A percentile compares a stretch with the other conserved stretches of the same genome.
Evolutionary conservation across 2,113 vertebrate genomes (phyloP).

Genomic region (Carassius auratus): DNA sequence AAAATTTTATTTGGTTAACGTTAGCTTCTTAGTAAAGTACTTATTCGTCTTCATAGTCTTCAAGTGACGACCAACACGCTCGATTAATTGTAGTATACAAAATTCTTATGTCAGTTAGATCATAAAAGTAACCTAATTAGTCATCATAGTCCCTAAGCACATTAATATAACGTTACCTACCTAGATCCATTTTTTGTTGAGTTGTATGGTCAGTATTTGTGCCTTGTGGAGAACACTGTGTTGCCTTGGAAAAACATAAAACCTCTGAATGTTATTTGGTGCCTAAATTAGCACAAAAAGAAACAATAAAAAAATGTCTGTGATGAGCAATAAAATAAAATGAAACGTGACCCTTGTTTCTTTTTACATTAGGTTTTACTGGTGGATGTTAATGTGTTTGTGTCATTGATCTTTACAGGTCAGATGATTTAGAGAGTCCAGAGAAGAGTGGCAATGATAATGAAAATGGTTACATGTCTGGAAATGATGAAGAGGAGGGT

Average conservation of each 20-base stretch:
- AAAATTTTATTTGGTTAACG: not conserved
- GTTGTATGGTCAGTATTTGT: not conserved
- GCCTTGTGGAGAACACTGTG: not conserved
- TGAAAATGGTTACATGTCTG: constrained; percentile 93
- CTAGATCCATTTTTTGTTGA: not conserved
- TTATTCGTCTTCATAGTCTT: not conserved
- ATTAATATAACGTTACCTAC: not conserved
- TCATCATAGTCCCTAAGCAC: not conserved
- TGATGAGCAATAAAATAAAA: not conserved
- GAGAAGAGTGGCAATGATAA: constrained; percentile 90
- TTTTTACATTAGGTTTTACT: not conserved
- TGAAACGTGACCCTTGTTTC: not conserved
- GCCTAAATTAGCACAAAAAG: not conserved
- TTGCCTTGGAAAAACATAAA: not conserved
- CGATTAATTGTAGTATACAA: not conserved
- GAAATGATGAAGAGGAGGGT: constrained; percentile 82
- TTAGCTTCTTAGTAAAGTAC: not conserved
- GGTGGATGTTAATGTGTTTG: not conserved
- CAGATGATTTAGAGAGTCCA: constrained; percentile 85
- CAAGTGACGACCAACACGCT: not conserved
- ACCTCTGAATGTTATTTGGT: not conserved
- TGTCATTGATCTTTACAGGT: constrained; percentile 71
- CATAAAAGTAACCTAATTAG: not conserved
- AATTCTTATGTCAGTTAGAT: not conserved
- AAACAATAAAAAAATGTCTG: not conserved